Conservation (phyloP, 1,140 invertebrate genomes). For the Adelges cooleyi region DNA sequence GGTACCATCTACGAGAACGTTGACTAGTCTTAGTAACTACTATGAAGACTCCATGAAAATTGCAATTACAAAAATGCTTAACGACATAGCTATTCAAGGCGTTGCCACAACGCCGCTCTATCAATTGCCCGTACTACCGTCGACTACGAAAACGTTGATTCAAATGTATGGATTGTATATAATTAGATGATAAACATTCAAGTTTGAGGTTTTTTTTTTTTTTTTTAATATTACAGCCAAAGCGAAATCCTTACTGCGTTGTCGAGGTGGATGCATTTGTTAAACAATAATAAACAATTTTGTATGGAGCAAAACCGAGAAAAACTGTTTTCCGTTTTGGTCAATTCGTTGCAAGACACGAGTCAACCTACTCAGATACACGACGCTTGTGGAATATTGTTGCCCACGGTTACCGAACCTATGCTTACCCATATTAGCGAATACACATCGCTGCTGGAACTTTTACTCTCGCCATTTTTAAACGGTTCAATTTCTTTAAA, state of each 20-base stretch:
- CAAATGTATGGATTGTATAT: background rate
- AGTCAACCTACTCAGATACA: constrained; percentile 43
- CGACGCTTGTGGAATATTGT: constrained; percentile 48
- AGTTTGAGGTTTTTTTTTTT: too few relatives aligned
- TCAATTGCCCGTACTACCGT: background rate
- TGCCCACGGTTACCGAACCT: constrained; percentile 47
- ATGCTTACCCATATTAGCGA: constrained; percentile 40
- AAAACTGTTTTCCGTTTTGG: constrained; percentile 30
- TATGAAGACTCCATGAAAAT: constrained; percentile 41
- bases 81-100: constrained; percentile 11
- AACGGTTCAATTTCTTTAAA: constrained; percentile 10
- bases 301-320: constrained; percentile 30
- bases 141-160: constrained; percentile 19
- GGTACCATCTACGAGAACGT: constrained; percentile 31
- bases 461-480: constrained; percentile 37
- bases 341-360: constrained; percentile 32
- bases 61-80: constrained; percentile 33
- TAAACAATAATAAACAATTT: constrained; percentile 34
- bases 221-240: constrained; percentile 42
- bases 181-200: too few relatives aligned
- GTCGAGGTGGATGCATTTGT: constrained; percentile 55
- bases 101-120: constrained; percentile 16
- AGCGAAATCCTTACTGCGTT: constrained; percentile 54
- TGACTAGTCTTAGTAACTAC: constrained; percentile 37
- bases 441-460: constrained; percentile 21